Conservation (phyloP, 1,140 invertebrate genomes). For the Musca domestica region DNA sequence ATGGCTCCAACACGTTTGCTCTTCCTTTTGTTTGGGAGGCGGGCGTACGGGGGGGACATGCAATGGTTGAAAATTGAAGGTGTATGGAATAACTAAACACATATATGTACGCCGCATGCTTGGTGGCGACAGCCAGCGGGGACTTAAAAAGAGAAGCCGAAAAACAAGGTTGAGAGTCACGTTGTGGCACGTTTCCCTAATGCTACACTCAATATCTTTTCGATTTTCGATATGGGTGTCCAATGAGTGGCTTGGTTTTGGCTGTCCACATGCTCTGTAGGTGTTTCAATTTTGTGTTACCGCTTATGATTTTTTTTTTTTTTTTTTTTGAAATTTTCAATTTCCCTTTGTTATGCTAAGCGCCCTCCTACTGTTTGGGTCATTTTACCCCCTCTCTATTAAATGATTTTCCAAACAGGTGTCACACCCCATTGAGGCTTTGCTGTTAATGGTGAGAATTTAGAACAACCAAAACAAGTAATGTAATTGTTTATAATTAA, state of each 20-base stretch:
- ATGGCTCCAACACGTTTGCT: slow-evolving; percentile 8
- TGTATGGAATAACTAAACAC: neutral
- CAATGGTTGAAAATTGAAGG: neutral
- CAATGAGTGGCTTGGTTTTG: no score
- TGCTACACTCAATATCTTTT: no score
- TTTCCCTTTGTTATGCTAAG: neutral
- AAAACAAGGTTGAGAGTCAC: neutral
- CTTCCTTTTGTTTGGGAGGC: no score
- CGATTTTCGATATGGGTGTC: no score
- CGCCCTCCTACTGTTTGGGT: neutral
- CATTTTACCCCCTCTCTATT: no score
- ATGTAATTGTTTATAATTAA: slow-evolving; percentile 16
- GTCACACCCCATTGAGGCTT: slow-evolving; percentile 18
- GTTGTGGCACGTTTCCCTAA: no score
- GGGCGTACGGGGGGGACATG: neutral
- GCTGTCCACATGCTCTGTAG: no score
- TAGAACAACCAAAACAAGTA: neutral
- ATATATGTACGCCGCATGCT: neutral
- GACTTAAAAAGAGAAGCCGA: slow-evolving; percentile 8
- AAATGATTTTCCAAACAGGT: neutral
- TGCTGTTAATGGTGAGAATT: neutral
- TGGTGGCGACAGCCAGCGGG: slow-evolving; percentile 12
- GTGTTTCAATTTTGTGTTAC: no score
- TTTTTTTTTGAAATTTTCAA: no score
- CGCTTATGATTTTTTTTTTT: no score